Evolutionary conservation across 2,113 vertebrate species (phyloP).

Genomic region (Platycercus adscitus): DNA sequence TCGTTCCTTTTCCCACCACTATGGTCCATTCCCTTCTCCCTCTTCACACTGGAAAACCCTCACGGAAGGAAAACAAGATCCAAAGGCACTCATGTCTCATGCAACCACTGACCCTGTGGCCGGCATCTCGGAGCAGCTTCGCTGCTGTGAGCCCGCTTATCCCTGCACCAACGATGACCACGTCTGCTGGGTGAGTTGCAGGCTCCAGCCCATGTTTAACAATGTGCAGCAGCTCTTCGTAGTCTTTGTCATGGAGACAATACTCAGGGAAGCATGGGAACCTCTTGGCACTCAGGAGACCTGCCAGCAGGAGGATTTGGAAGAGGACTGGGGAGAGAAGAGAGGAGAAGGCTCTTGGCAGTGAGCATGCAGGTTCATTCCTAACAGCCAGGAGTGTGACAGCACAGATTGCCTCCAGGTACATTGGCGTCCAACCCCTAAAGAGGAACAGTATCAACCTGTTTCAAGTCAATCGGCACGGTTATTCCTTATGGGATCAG

Average conservation of each 20-base stretch:
- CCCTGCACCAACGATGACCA: background rate
- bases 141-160: background rate
- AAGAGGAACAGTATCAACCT: background rate
- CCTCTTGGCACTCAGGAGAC: background rate
- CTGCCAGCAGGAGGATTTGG: background rate
- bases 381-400: too few relatives aligned
- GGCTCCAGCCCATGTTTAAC: fast-evolving
- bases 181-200: fast-evolving
- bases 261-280: background rate
- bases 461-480: fast-evolving
- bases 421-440: fast-evolving
- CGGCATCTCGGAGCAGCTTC: background rate
- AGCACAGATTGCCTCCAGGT: background rate
- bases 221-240: background rate
- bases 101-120: background rate
- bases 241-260: background rate
- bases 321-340: background rate
- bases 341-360: background rate
- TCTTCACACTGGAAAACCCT: too few relatives aligned
- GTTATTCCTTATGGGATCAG: background rate
- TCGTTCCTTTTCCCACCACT: background rate
- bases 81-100: fast-evolving
- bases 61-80: fast-evolving
- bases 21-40: fast-evolving
- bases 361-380: background rate